Base-by-base conservation (phyloP, 2,888 invertebrate species). In the Pterostichus madidus region DNA sequence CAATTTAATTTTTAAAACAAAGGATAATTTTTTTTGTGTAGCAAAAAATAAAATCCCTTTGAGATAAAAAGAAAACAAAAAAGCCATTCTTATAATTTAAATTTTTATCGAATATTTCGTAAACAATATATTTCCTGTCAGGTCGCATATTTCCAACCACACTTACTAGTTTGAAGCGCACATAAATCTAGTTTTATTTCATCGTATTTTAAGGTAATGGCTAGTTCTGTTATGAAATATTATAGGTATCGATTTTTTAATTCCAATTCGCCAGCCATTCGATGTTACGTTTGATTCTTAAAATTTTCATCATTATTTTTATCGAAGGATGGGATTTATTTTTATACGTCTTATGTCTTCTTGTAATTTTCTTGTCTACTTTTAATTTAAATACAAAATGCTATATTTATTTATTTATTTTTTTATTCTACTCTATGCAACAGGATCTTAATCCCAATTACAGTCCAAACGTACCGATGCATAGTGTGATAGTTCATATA, bases 171-270 rank as follows among this genome's bases (percentile, higher is more conserved):
- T 49, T 49, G 49, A 10, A 49, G 11, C 31, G n/a, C 59, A 59
- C 3, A 59, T 59, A 59, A 59, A 59, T 59, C 31, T 59, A 31
- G 31, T 31, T 59, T 59, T 59, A 59, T 59, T 31, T 31, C 59
- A 4, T 11, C 24, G 6, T 59, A 59, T 59, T 59, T 59, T n/a
- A 59, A 10, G 31, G 2, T 59, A 59, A 59, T 59, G 8, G 24
- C 2, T 17, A 59, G 31, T 31, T 59, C 31, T 31, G 31, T 31
- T 59, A 59, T 59, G 59, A 59, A 10, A 31, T 59, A 59, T 59
- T 59, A 24, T 24, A 24, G 24, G 31, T 59, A 31, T 59, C 5
- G 59, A 31, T 11, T 59, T 59, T 59, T 10, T 59, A 59, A 59
- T 59, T 59, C n/a, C 53, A 53, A 17, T 53, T 15, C 7, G 7